These are phyloP conservation scores for Salvelinus fontinalis DNA, from an alignment of 2,113 vertebrate genomes.

Conservation along the genomic window DNA sequence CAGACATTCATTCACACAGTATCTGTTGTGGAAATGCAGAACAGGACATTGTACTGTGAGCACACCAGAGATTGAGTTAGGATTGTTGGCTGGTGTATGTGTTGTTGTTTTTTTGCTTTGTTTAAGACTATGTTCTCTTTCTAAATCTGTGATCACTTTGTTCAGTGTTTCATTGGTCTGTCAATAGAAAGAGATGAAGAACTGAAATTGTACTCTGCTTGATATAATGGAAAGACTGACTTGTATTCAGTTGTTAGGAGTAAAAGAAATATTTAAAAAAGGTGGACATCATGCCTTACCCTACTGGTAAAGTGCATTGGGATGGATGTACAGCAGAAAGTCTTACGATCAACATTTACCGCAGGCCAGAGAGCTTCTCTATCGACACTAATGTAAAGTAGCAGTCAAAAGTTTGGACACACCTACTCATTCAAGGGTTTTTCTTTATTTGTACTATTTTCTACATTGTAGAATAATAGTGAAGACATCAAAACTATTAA, in stretches of 20 bases:
- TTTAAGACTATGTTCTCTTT: not conserved
- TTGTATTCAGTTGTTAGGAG: not conserved
- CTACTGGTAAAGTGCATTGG: too few species aligned
- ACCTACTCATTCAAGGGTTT: too few species aligned
- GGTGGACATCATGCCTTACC: not conserved
- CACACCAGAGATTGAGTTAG: slow-evolving; percentile 6
- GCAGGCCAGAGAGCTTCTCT: too few species aligned
- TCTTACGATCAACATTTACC: too few species aligned
- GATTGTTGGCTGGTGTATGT: slow-evolving; percentile 4
- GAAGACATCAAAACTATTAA: too few species aligned
- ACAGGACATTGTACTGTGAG: not conserved
- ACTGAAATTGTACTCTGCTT: not conserved
- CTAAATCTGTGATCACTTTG: not conserved
- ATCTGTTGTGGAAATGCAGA: slow-evolving; percentile 13
- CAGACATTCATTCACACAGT: not conserved
- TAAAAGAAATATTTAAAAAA: too few species aligned
- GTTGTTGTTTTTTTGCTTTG: not conserved
- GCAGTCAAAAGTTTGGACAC: too few species aligned
- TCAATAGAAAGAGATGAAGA: not conserved
- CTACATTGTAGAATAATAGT: too few species aligned
- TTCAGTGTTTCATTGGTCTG: not conserved
- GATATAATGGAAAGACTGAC: not conserved
- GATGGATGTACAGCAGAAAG: too few species aligned
- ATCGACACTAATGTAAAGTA: too few species aligned
- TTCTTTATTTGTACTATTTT: too few species aligned